A percentile compares a stretch with the other conserved stretches of the same genome.
Evolutionary conservation across 2,113 vertebrate genomes (phyloP).

Genomic region (Strigops habroptila): DNA sequence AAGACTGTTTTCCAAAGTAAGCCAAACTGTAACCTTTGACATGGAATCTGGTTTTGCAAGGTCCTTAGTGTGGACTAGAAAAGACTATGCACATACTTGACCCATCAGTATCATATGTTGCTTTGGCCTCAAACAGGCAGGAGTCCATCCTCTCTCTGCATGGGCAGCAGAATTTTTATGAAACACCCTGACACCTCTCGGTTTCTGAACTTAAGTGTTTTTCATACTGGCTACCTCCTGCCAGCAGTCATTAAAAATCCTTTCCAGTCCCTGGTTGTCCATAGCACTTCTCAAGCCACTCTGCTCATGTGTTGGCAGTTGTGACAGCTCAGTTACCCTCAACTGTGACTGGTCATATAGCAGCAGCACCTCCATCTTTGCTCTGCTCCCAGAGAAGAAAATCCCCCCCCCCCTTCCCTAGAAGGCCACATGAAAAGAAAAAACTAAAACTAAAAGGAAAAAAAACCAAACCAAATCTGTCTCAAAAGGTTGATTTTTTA

Average conservation of each 20-base stretch:
- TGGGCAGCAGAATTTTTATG: slow-evolving; percentile 23
- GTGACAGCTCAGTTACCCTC: neutral
- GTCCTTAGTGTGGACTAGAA: neutral
- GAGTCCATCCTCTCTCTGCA: neutral
- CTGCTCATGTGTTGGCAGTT: neutral
- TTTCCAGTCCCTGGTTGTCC: neutral
- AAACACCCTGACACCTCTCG: slow-evolving; percentile 28
- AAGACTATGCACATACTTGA: neutral
- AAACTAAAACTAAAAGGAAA: fast-evolving
- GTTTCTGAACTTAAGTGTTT: neutral
- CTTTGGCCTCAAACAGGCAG: neutral
- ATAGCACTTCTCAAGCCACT: neutral
- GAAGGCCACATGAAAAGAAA: neutral
- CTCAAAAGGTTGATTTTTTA: neutral
- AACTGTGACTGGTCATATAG: fast-evolving
- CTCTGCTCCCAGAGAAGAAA: neutral
- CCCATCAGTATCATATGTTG: neutral
- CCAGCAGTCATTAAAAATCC: neutral
- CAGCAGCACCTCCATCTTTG: neutral
- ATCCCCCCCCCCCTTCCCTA: neutral
- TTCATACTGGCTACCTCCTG: neutral
- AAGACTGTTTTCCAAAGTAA: neutral
- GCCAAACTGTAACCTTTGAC: neutral
- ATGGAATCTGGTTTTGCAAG: neutral
- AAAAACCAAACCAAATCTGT: neutral